Evolutionary conservation across 37 sponge, comb jelly and placozoan genomes (phyloP).

Genomic region (Ianthella basta): DNA sequence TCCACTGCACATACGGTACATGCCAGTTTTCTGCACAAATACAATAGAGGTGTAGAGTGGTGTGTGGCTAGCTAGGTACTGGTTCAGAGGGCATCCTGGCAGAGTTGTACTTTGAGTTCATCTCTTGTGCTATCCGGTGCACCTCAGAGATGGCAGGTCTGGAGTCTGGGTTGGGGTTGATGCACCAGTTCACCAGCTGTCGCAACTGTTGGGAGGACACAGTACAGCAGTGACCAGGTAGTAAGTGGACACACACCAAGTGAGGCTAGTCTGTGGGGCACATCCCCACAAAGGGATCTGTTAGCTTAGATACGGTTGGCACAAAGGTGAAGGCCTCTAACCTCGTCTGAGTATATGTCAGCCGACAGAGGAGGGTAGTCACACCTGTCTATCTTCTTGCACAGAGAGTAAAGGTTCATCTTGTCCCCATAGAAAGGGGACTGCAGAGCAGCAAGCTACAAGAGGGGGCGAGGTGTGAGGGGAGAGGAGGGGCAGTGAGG

Average conservation of each 20-base stretch:
- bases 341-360: constrained; percentile 91
- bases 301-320: too few species aligned
- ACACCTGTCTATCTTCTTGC: constrained; percentile 98
- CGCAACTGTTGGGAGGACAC: constrained; percentile 76
- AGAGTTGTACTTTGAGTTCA: constrained; percentile 56
- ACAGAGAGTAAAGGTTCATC: constrained; percentile 98
- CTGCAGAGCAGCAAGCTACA: constrained; percentile 94
- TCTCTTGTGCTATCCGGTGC: constrained; percentile 77
- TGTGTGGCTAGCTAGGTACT: too few species aligned
- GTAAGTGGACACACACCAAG: too few species aligned
- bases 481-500: not conserved
- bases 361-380: constrained; percentile 99
- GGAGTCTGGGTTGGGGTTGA: constrained; percentile 88
- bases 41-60: too few species aligned
- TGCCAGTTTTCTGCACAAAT: too few species aligned
- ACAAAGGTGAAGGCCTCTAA: constrained; percentile 36
- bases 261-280: too few species aligned
- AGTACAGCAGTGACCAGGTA: too few species aligned
- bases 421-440: constrained; percentile 99
- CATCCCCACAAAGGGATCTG: too few species aligned
- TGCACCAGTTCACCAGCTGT: constrained; percentile 84
- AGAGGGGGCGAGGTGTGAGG: not conserved
- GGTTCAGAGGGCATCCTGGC: not conserved
- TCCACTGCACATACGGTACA: too few species aligned
- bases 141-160: constrained; percentile 89